Evolutionary conservation across 1,140 invertebrate species (phyloP), one percentile per base, ranked within the genome.

Genomic region (Nymphalis io): DNA sequence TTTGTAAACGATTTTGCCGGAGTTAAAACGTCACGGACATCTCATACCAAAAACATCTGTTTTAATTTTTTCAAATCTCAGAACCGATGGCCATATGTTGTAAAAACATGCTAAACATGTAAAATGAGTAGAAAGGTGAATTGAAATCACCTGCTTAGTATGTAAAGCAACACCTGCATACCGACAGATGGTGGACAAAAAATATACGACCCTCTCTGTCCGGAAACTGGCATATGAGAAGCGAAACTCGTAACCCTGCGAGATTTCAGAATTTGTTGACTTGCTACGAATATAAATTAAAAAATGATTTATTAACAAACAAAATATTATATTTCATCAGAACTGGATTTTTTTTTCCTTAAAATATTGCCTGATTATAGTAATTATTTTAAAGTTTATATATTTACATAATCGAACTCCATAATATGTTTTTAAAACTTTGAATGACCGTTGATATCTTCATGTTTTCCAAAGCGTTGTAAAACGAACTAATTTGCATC

Each of bases 61-160:
- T 23, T 15, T 16, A 15, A 20, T 20, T 33, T 1, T 8, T 33
- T 15, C 11, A 55, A 55, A 55, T 55, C 51, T 55, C 51, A 16
- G 46, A 51, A 39, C 21, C n/a, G 33, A 51, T 20, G 12, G 6
- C 46, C 46, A 20, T 63, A 53, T 63, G 16, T 46, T 21, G 46
- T 20, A 63, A 21, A 51, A 63, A 23, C 46, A 5, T 63, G 44
- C 27, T 23, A 48, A 59, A 57, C 64, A 63, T 42, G 46, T 61
- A 73, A 58, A 62, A 62, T 55, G 42, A 71, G 68, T 73, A 79
- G 73, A 81, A 79, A 85, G 77, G 73, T 81, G 82, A 84, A 84
- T 84, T 79, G 72, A 84, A 84, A 88, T 84, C 88, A 90, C 88
- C 88, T 90, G 88, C 83, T 88, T 83, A 79, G 73, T 83, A 85